Base-by-base conservation (phyloP, 2,888 invertebrate species). In the Brachylomia viminalis region DNA sequence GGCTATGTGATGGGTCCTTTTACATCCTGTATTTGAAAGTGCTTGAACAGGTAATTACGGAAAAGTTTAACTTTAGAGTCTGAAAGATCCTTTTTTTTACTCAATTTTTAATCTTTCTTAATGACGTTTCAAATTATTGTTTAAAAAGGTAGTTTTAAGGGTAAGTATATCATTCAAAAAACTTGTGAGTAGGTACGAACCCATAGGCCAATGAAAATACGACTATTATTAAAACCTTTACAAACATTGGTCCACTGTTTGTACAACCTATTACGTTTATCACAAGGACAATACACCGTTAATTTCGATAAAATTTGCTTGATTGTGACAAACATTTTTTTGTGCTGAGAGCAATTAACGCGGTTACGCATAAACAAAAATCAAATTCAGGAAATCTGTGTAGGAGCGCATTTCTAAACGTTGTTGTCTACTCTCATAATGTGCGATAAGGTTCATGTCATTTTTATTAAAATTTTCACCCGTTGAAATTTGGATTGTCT, bases 271-370 rank as follows among this genome's bases (percentile, higher is more conserved):
- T 80, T 80, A 78, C 52, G 13, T 23, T 17, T 65, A 76, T 64
- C 75, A 72, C 45, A 68, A 65, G 23, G 62, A 62, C 58, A 45
- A 62, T 61, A 82, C 70, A 38, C 20, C 4, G 67, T 69, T 77
- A 79, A 84, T 77, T 87, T 80, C 73, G 82, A 79, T 86, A 79
- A 67, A 74, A 84, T 83, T 80, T 81, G 47, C 80, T 82, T 86
- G 85, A 89, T 89, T 88, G 87, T 74, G 64, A 73, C 77, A 74
- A 47, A 70, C 64, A 47, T 80, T 84, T 88, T 49, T 87, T 84
- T 70, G 67, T 65, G 64, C 30, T 58, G 23, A 49, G 56, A 54
- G 68, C 8, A 76, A 68, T 72, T 33, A 75, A 75, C 4, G 27
- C 7, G 23, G 49, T 64, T 56, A 73, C 33, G 47, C 17, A 23